Percentiles rank a stretch among this genome's conserved stretches.
These are phyloP conservation scores for Atherinomorus stipes DNA, from an alignment of 2,113 vertebrate species.

Conservation along the genomic window DNA sequence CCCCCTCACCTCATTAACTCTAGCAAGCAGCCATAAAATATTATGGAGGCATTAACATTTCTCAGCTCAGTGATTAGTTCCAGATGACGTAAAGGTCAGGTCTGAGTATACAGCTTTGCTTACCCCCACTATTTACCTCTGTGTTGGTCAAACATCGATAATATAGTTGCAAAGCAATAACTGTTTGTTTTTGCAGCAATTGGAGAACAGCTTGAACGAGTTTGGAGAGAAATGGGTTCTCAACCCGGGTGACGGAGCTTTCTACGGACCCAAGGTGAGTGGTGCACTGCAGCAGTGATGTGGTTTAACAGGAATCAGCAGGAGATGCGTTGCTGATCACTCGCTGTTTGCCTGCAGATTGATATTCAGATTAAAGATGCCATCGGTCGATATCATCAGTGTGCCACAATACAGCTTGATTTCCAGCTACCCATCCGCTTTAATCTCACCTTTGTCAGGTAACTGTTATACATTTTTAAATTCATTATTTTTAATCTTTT, in stretches of 20 bases:
- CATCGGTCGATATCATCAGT: constrained; percentile 97
- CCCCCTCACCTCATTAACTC: constrained; percentile 59
- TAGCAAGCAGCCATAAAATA: constrained; percentile 54
- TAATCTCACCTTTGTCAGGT: constrained; percentile 95
- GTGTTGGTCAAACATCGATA: constrained; percentile 8
- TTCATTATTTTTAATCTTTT: neutral
- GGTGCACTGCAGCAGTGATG: neutral
- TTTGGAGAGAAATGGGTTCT: constrained; percentile 97
- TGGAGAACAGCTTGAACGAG: constrained; percentile 95
- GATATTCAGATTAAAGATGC: constrained; percentile 99
- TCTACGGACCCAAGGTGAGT: constrained; percentile 97
- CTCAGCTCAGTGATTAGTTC: constrained; percentile 53
- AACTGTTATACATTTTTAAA: neutral
- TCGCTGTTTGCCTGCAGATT: constrained; percentile 81
- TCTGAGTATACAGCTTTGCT: constrained; percentile 33
- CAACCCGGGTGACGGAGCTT: constrained; percentile 97
- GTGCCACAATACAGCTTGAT: constrained; percentile 97
- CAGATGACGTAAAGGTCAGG: constrained; percentile 52
- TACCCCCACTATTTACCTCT: constrained; percentile 27
- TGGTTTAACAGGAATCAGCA: constrained; percentile 4
- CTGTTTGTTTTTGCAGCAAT: constrained; percentile 88
- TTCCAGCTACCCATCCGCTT: constrained; percentile 97
- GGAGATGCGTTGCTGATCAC: neutral
- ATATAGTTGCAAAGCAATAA: constrained; percentile 12
- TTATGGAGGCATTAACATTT: constrained; percentile 58